A percentile compares a stretch with the other conserved stretches of the same genome.
Evolutionary conservation across 2,888 invertebrate species (phyloP).

Genomic region (Philopedon plagiatum): DNA sequence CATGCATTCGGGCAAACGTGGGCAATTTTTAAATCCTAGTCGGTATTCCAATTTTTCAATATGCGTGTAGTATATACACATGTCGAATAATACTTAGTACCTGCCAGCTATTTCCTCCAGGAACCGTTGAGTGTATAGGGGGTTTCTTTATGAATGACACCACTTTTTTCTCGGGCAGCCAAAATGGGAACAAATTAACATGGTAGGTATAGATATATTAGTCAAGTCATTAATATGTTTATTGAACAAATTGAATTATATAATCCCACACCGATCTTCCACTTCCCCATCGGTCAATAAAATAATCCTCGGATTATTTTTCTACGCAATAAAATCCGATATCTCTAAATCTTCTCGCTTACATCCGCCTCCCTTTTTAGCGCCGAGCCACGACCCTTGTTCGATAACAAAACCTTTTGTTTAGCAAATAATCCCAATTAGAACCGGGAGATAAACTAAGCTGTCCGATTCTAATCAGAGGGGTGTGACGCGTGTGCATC

Average conservation of each 20-base stretch:
- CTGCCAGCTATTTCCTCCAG: too few relatives aligned
- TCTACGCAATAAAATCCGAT: constrained; percentile 46
- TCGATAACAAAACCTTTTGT: constrained; percentile 53
- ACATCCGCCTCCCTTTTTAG: constrained; percentile 40
- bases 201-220: too few relatives aligned
- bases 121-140: too few relatives aligned
- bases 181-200: too few relatives aligned
- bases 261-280: not conserved
- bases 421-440: constrained; percentile 53
- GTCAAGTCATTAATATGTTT: constrained; percentile 3
- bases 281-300: not conserved
- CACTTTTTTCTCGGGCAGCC: too few relatives aligned
- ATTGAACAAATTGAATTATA: not conserved
- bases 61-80: too few relatives aligned
- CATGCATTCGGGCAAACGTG: too few relatives aligned
- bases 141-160: too few relatives aligned
- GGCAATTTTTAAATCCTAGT: too few relatives aligned
- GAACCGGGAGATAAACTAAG: constrained; percentile 48
- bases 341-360: constrained; percentile 45
- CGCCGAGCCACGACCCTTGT: constrained; percentile 49
- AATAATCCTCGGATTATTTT: constrained; percentile 40
- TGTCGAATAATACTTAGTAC: too few relatives aligned
- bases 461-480: constrained; percentile 50
- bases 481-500: constrained; percentile 49
- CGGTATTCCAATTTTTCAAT: too few relatives aligned